Evolutionary conservation across 2,888 invertebrate genomes (phyloP).

Genomic region (Pogonocherus hispidulus): DNA sequence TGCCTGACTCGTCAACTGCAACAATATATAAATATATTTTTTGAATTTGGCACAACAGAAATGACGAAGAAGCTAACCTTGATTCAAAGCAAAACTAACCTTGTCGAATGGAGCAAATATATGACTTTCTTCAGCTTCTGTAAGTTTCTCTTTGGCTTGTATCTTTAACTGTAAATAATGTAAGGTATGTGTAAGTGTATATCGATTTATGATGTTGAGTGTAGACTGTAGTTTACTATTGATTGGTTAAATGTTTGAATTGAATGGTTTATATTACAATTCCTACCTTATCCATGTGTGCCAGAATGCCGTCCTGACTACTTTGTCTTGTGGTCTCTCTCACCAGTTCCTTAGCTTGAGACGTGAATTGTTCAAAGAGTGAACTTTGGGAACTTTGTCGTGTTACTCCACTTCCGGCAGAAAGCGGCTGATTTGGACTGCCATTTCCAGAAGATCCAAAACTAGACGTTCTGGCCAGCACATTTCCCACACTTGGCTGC

Average conservation of each 20-base stretch:
- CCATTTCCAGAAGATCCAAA: conserved; percentile 70
- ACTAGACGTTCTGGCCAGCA: conserved; percentile 76
- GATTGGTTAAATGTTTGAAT: too few species aligned
- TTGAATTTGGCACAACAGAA: too few species aligned
- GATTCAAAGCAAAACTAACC: conserved; percentile 69
- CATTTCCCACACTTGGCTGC: conserved; percentile 75
- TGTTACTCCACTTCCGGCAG: conserved; percentile 67
- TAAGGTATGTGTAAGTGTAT: conserved; percentile 17
- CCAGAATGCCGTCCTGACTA: conserved; percentile 89
- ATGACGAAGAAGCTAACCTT: conserved; percentile 6
- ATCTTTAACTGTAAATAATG: conserved; percentile 70
- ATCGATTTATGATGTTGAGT: conserved; percentile 15
- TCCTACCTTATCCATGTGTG: conserved; percentile 90
- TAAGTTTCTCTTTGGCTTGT: conserved; percentile 73
- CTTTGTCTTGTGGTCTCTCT: conserved; percentile 90
- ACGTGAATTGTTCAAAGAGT: conserved; percentile 88
- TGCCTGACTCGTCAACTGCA: conserved; percentile 86
- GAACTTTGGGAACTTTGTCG: conserved; percentile 89
- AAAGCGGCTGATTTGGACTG: conserved; percentile 63
- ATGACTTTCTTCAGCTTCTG: conserved; percentile 81
- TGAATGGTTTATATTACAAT: too few species aligned
- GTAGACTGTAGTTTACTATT: neutral
- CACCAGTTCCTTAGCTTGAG: conserved; percentile 90
- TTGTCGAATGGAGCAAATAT: conserved; percentile 86
- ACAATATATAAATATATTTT: conserved; percentile 41